These are phyloP conservation scores for Gobiocypris rarus DNA, from an alignment of 2,113 vertebrate species.

Conservation along the genomic window DNA sequence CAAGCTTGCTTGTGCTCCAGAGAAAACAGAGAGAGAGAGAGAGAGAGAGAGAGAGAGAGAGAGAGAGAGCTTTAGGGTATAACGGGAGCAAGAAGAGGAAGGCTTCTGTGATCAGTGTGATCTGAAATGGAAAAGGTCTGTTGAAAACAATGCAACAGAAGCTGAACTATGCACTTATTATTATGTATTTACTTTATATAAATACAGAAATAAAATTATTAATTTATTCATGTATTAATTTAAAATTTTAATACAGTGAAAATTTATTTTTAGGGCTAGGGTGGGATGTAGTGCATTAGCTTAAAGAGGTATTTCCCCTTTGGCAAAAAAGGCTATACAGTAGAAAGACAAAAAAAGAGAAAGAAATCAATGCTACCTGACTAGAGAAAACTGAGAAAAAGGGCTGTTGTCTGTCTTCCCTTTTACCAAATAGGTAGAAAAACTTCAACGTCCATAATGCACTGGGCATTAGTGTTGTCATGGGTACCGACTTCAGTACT, in stretches of 20 bases:
- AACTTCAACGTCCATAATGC: too few relatives aligned
- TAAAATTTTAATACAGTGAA: not conserved
- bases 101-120: conserved; percentile 33
- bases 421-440: too few relatives aligned
- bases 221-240: not conserved
- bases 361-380: too few relatives aligned
- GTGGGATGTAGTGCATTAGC: not conserved
- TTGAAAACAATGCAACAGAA: conserved; percentile 41
- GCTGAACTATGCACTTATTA: not conserved
- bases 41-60: conserved; percentile 37
- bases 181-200: not conserved
- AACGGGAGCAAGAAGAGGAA: conserved; percentile 45
- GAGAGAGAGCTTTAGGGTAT: conserved; percentile 51
- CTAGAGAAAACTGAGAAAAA: too few relatives aligned
- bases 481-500: too few relatives aligned
- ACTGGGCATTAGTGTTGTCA: too few relatives aligned
- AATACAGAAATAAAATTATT: not conserved
- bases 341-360: too few relatives aligned
- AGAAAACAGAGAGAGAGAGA: conserved; percentile 39
- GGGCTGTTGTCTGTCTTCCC: too few relatives aligned
- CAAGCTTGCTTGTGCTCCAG: conserved; percentile 60
- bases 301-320: not conserved
- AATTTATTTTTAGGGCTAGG: not conserved
- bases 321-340: too few relatives aligned
- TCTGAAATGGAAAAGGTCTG: conserved; percentile 52